phyloP scores from a whole-genome alignment of 2,797 vertebrate species.

The Miichthys miiuy region DNA sequence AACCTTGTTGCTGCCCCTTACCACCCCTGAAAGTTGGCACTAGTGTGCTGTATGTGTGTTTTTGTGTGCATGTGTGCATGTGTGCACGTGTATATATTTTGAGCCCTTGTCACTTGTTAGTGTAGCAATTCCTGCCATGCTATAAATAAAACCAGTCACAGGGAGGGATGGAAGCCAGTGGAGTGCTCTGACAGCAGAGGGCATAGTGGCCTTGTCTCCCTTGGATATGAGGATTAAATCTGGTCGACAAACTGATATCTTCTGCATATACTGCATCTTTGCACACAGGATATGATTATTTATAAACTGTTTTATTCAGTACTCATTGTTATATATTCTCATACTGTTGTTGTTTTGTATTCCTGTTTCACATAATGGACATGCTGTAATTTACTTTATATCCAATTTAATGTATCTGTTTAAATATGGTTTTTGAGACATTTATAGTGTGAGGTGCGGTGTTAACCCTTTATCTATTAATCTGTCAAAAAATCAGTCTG shows the following conservation, averaged over 20 bases:
- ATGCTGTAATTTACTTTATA: neutral
- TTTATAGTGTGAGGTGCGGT: neutral
- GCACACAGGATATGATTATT: neutral
- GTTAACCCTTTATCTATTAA: neutral
- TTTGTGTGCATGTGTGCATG: constrained; percentile 21
- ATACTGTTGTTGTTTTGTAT: neutral
- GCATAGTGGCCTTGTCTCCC: constrained; percentile 81
- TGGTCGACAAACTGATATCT: constrained; percentile 56
- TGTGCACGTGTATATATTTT: constrained; percentile 46
- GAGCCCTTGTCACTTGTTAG: constrained; percentile 77
- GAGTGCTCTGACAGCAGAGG: constrained; percentile 85
- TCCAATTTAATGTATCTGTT: neutral
- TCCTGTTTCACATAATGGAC: neutral
- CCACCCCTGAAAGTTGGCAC: constrained; percentile 77
- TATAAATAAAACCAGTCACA: constrained; percentile 85
- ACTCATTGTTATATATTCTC: neutral
- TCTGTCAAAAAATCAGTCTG: neutral
- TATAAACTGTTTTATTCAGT: neutral
- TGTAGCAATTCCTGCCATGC: constrained; percentile 68
- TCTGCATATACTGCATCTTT: neutral
- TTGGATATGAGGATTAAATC: constrained; percentile 75
- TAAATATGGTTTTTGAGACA: neutral
- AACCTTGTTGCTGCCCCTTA: constrained; percentile 81
- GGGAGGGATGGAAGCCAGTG: constrained; percentile 80
- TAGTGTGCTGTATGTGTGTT: constrained; percentile 35